Evolutionary conservation across 2,797 vertebrate genomes (phyloP).

Genomic region (Smutsia temminckii): DNA sequence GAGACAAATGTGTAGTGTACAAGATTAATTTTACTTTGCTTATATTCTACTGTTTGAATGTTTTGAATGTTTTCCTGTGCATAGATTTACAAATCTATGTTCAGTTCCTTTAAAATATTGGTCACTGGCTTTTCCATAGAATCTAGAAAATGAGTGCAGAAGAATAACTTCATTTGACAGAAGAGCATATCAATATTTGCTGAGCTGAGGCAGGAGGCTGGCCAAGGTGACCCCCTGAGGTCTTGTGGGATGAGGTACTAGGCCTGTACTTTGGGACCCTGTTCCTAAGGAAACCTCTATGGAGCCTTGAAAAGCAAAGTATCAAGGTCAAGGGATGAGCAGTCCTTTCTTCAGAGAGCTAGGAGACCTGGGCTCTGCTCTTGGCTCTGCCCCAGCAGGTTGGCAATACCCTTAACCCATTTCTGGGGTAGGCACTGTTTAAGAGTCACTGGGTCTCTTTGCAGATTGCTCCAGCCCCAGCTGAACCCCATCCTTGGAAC

Average conservation of each 20-base stretch:
- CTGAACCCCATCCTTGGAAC: background rate
- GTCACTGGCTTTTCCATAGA: background rate
- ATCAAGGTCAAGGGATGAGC: background rate
- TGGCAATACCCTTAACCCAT: background rate
- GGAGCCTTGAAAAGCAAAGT: background rate
- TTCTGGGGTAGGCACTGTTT: background rate
- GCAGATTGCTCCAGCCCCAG: background rate
- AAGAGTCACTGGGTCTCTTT: background rate
- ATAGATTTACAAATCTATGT: background rate
- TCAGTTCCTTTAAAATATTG: conserved; percentile 24
- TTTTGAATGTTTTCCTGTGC: conserved; percentile 42
- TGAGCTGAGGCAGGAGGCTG: background rate
- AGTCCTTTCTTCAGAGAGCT: background rate
- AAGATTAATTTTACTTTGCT: background rate
- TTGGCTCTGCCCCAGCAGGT: background rate
- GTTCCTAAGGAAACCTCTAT: background rate
- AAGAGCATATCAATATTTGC: background rate
- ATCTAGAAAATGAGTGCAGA: background rate
- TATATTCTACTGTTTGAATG: background rate
- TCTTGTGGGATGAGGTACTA: background rate
- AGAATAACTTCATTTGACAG: background rate
- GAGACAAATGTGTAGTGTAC: background rate
- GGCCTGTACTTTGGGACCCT: background rate
- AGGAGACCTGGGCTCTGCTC: background rate
- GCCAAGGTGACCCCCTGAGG: background rate